Conservation (phyloP, 2,113 vertebrate species). For the Mormyrus iriodes region DNA sequence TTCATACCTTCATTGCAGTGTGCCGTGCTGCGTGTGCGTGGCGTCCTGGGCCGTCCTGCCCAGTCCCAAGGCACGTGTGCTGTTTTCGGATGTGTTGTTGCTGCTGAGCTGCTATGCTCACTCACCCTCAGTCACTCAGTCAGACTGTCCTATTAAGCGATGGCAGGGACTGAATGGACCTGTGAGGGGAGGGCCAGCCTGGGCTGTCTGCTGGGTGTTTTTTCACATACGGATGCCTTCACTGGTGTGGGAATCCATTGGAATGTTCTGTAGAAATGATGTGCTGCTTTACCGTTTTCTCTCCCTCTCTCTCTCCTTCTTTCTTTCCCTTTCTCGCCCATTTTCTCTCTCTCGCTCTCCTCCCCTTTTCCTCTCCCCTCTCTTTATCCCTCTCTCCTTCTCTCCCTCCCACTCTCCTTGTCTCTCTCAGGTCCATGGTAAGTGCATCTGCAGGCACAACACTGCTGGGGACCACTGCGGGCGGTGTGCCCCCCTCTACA, state of each 20-base stretch:
- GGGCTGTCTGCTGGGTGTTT: not conserved
- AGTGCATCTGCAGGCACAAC: constrained; percentile 92
- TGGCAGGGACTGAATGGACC: not conserved
- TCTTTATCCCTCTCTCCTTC: not conserved
- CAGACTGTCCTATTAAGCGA: not conserved
- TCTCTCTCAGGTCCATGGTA: constrained; percentile 77
- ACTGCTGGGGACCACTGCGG: constrained; percentile 88
- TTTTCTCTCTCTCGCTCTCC: not conserved
- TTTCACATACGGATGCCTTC: not conserved
- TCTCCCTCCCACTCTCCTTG: not conserved
- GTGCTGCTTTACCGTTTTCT: not conserved
- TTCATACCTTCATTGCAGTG: not conserved
- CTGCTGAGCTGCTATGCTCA: not conserved
- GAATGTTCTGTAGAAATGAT: not conserved
- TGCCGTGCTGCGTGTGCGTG: not conserved
- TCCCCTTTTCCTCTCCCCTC: not conserved
- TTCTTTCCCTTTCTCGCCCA: not conserved
- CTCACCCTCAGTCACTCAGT: not conserved
- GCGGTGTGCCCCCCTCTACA: constrained; percentile 76
- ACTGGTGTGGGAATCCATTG: not conserved
- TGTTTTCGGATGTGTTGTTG: not conserved
- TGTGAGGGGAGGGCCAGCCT: not conserved
- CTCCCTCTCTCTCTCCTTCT: not conserved
- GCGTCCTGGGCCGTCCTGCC: not conserved
- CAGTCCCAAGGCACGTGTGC: not conserved